Percentiles rank a stretch among this genome's conserved stretches.
These are phyloP conservation scores for Plebejus anna DNA, from an alignment of 2,888 invertebrate genomes.

Conservation along the genomic window DNA sequence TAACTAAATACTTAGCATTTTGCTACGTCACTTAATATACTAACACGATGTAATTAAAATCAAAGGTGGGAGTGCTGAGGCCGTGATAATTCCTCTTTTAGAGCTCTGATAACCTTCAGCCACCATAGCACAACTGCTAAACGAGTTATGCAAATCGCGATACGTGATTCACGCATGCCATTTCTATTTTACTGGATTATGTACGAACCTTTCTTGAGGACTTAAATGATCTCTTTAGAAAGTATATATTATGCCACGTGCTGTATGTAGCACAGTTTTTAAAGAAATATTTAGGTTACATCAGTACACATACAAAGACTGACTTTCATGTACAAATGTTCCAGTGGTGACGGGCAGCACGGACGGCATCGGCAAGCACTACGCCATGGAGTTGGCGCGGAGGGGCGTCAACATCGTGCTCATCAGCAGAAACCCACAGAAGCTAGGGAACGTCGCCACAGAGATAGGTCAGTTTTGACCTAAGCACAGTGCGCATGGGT, in stretches of 20 bases:
- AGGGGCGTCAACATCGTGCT: slow-evolving; percentile 88
- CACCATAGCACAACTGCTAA: background rate
- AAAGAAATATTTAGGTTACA: too few species aligned
- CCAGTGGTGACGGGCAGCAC: slow-evolving; percentile 94
- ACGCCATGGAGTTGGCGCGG: slow-evolving; percentile 88
- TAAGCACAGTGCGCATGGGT: too few species aligned
- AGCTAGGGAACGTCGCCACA: slow-evolving; percentile 83
- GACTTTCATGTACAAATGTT: slow-evolving; percentile 36
- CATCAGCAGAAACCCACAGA: slow-evolving; percentile 87
- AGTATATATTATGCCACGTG: too few species aligned
- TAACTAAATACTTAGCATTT: background rate
- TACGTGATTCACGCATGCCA: too few species aligned
- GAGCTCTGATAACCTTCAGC: background rate
- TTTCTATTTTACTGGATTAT: too few species aligned
- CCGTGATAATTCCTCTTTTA: background rate
- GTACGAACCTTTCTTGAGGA: too few species aligned
- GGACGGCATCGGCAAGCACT: slow-evolving; percentile 94
- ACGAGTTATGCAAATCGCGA: too few species aligned
- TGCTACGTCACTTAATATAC: background rate
- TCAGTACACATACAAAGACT: too few species aligned
- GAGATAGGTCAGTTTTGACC: slow-evolving; percentile 82
- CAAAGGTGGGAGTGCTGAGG: background rate
- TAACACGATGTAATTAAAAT: background rate
- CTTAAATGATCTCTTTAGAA: too few species aligned
- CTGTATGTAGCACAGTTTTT: too few species aligned